phyloP scores from a whole-genome alignment of 2,888 invertebrate species.

The Cheilosia vernalis region DNA sequence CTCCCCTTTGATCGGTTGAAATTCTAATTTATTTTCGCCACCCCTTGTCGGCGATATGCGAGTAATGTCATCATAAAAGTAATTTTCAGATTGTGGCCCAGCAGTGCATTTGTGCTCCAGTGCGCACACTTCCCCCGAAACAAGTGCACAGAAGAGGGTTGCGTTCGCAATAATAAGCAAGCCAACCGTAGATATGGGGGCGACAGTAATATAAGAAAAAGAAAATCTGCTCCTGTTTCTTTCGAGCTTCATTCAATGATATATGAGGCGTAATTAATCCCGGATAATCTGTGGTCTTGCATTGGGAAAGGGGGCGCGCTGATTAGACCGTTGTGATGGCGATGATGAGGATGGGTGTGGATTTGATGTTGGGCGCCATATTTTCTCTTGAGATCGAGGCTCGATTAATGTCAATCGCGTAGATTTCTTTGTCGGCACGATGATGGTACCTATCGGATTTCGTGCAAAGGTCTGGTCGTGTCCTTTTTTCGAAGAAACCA shows the following conservation, averaged over 20 bases:
- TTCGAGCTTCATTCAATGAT: conserved; percentile 68
- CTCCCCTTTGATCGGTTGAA: conserved; percentile 33
- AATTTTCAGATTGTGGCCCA: conserved; percentile 71
- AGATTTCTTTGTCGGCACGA: conserved; percentile 44
- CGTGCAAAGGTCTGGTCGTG: conserved; percentile 24
- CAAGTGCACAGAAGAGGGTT: conserved; percentile 57
- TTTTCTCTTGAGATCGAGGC: background rate
- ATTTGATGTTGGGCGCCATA: conserved; percentile 39
- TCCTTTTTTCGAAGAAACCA: conserved; percentile 33
- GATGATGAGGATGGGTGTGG: background rate
- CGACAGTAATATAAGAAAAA: conserved; percentile 41
- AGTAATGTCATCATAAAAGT: conserved; percentile 70
- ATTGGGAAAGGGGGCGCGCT: conserved; percentile 34
- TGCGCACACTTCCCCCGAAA: conserved; percentile 53
- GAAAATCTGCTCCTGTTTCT: conserved; percentile 59
- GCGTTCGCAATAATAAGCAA: conserved; percentile 29
- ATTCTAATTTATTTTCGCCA: conserved; percentile 70
- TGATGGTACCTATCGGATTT: conserved; percentile 35
- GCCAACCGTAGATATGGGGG: conserved; percentile 6
- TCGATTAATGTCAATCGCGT: conserved; percentile 1
- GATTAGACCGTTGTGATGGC: conserved; percentile 25
- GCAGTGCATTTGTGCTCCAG: conserved; percentile 53
- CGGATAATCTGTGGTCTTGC: conserved; percentile 69
- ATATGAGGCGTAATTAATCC: conserved; percentile 76
- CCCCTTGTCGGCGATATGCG: conserved; percentile 25